Percentiles rank a stretch among this genome's conserved stretches.
Evolutionary conservation across 2,797 vertebrate species (phyloP).

Genomic region (Sebastiscus tertius): DNA sequence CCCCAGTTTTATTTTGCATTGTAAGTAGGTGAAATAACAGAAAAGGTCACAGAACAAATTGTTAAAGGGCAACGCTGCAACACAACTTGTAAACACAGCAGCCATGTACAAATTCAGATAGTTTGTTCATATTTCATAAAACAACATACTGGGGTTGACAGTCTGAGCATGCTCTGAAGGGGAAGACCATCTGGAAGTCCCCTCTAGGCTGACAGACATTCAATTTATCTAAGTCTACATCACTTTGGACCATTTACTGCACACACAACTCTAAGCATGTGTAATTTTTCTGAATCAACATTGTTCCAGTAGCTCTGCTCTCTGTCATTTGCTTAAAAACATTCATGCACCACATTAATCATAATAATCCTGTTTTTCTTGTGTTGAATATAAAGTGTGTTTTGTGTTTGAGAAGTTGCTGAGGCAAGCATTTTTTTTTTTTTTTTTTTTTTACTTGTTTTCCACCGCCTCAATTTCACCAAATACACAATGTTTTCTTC

Average conservation of each 20-base stretch:
- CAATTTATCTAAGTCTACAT: slow-evolving; percentile 52
- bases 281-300: slow-evolving; percentile 63
- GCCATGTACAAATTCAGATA: neutral
- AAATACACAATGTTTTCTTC: slow-evolving; percentile 41
- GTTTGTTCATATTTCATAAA: slow-evolving; percentile 9
- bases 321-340: slow-evolving; percentile 57
- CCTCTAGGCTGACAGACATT: slow-evolving; percentile 37
- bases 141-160: slow-evolving; percentile 15
- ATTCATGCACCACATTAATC: slow-evolving; percentile 62
- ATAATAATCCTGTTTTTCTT: slow-evolving; percentile 60
- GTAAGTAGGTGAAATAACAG: neutral
- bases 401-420: slow-evolving; percentile 50
- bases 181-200: slow-evolving; percentile 50
- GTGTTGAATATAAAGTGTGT: slow-evolving; percentile 48
- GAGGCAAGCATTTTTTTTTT: slow-evolving; percentile 39
- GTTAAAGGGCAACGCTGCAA: neutral
- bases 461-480: slow-evolving; percentile 14
- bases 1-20: neutral
- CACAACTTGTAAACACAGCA: neutral
- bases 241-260: slow-evolving; percentile 47
- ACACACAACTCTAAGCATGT: slow-evolving; percentile 27
- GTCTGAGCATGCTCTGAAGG: slow-evolving; percentile 20
- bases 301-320: slow-evolving; percentile 23
- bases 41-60: neutral
- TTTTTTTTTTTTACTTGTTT: slow-evolving; percentile 19